phyloP scores from a whole-genome alignment of 2,797 vertebrate genomes.

The Podarcis siculus region DNA sequence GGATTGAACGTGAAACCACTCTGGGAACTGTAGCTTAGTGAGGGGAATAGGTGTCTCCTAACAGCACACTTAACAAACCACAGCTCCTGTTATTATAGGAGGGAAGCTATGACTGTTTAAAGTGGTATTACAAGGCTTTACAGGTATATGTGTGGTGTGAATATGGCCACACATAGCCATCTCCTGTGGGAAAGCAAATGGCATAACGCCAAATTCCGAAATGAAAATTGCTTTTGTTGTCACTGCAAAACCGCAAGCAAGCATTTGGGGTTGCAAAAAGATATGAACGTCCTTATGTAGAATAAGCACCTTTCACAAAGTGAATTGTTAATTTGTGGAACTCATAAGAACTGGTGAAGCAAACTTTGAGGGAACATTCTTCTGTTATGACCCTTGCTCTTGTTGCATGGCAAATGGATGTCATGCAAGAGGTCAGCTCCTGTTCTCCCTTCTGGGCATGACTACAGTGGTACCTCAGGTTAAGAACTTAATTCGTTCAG shows the following conservation, averaged over 20 bases:
- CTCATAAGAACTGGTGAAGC: neutral
- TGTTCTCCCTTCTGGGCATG: neutral
- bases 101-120: too few relatives aligned
- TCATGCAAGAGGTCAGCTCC: neutral
- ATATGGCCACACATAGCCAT: too few relatives aligned
- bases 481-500: too few relatives aligned
- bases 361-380: neutral
- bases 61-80: too few relatives aligned
- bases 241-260: neutral
- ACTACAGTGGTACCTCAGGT: too few relatives aligned
- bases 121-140: too few relatives aligned
- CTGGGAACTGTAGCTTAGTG: too few relatives aligned
- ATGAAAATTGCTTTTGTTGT: neutral
- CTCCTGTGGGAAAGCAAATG: neutral
- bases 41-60: too few relatives aligned
- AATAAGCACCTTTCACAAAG: neutral
- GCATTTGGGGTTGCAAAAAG: neutral
- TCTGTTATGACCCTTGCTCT: neutral
- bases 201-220: neutral
- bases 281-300: neutral
- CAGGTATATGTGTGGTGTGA: too few relatives aligned
- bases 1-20: too few relatives aligned
- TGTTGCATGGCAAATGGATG: neutral
- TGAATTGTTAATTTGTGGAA: neutral
- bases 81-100: too few relatives aligned